A percentile compares a stretch with the other conserved stretches of the same genome.
Evolutionary conservation across 2,888 invertebrate genomes (phyloP).

Genomic region (Cephus rjabovi): DNA sequence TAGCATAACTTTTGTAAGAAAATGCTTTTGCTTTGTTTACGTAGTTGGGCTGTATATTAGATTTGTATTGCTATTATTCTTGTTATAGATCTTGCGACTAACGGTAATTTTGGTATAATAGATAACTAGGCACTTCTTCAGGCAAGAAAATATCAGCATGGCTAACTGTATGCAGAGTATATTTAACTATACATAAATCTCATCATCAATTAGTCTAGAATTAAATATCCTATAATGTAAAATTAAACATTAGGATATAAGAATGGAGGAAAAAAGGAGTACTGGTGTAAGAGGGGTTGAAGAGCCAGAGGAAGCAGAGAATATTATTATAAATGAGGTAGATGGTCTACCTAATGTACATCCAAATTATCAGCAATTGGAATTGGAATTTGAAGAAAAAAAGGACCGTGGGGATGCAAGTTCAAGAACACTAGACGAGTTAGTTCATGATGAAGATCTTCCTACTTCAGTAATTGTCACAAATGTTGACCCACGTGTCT

Average conservation of each 20-base stretch:
- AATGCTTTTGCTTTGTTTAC: not conserved
- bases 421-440: constrained; percentile 71
- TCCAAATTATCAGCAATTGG: constrained; percentile 79
- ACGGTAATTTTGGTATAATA: constrained; percentile 5
- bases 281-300: constrained; percentile 45
- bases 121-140: not conserved
- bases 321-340: constrained; percentile 86
- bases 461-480: constrained; percentile 92
- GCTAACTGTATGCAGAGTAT: not conserved
- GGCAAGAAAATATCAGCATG: not conserved
- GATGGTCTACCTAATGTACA: constrained; percentile 89
- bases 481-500: constrained; percentile 85
- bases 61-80: not conserved
- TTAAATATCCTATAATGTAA: not conserved
- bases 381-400: constrained; percentile 68
- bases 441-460: constrained; percentile 80
- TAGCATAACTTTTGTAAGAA: not conserved
- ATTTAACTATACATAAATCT: not conserved
- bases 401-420: constrained; percentile 46
- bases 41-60: not conserved
- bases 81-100: not conserved
- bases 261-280: constrained; percentile 52
- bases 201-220: not conserved
- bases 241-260: constrained; percentile 19
- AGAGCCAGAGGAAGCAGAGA: constrained; percentile 67